Conservation (phyloP, 2,888 invertebrate genomes). For the Drosophila heteroneura region DNA sequence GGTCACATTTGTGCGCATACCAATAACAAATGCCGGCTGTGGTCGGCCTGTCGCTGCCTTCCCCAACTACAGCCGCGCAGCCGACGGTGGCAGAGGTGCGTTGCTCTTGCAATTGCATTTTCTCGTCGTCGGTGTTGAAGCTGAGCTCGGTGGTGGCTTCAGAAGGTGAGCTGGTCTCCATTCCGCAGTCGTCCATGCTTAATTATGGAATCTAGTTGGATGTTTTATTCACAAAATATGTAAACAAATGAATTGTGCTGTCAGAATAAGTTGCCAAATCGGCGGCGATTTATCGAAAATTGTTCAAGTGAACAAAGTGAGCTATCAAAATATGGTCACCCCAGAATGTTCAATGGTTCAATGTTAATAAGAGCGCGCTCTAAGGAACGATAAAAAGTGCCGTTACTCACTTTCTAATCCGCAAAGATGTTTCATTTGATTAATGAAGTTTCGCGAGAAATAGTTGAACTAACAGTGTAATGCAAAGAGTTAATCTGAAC, state of each 20-base stretch:
- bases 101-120: conserved; percentile 55
- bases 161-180: conserved; percentile 72
- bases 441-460: neutral
- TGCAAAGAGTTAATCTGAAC: no score
- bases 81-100: conserved; percentile 23
- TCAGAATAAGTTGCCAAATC: conserved; percentile 30
- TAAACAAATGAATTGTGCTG: conserved; percentile 61
- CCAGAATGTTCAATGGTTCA: neutral
- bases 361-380: conserved; percentile 3
- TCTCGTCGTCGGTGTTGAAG: conserved; percentile 67
- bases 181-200: conserved; percentile 76
- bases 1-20: conserved; percentile 57
- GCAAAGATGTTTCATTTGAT: neutral
- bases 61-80: conserved; percentile 16
- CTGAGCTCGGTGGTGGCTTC: conserved; percentile 66
- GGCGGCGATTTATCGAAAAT: conserved; percentile 30
- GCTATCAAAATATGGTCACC: conserved; percentile 19
- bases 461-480: neutral
- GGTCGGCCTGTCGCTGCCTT: conserved; percentile 45
- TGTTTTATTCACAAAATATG: conserved; percentile 71
- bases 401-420: neutral
- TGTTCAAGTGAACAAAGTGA: neutral
- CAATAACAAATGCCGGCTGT: conserved; percentile 83
- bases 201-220: conserved; percentile 12
- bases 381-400: neutral